These are phyloP conservation scores for Hypena proboscidalis DNA, from an alignment of 2,888 invertebrate species.

Conservation along the genomic window DNA sequence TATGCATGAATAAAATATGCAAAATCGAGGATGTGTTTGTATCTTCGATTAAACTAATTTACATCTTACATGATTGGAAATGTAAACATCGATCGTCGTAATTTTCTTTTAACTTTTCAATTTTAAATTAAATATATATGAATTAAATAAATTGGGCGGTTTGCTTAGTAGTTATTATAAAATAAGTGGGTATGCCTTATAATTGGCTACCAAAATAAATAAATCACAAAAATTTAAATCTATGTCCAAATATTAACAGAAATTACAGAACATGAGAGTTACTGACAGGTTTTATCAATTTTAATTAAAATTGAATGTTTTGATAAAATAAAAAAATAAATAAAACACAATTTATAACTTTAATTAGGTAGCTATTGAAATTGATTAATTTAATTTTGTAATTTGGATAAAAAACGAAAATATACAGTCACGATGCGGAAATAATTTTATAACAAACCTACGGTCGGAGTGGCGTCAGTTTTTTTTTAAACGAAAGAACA, in stretches of 20 bases:
- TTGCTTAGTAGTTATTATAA: conserved; percentile 4
- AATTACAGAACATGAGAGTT: conserved; percentile 27
- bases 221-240: conserved; percentile 24
- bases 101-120: not conserved
- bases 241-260: conserved; percentile 26
- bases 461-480: not conserved
- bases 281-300: conserved; percentile 7
- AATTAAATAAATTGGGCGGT: conserved; percentile 6
- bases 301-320: conserved; percentile 24
- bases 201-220: conserved; percentile 26
- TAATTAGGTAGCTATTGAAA: conserved; percentile 29
- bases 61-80: not conserved
- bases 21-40: no score
- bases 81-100: not conserved
- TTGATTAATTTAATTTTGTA: conserved; percentile 20
- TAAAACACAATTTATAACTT: conserved; percentile 25
- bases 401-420: conserved; percentile 11
- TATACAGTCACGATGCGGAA: not conserved
- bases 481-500: no score
- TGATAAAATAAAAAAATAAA: conserved; percentile 25
- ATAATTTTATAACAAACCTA: not conserved
- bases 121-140: not conserved
- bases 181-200: conserved; percentile 2
- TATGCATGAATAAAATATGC: no score
- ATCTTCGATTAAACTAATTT: no score